Conservation (phyloP, 2,113 vertebrate species). For the Lamprologus speciosus region DNA sequence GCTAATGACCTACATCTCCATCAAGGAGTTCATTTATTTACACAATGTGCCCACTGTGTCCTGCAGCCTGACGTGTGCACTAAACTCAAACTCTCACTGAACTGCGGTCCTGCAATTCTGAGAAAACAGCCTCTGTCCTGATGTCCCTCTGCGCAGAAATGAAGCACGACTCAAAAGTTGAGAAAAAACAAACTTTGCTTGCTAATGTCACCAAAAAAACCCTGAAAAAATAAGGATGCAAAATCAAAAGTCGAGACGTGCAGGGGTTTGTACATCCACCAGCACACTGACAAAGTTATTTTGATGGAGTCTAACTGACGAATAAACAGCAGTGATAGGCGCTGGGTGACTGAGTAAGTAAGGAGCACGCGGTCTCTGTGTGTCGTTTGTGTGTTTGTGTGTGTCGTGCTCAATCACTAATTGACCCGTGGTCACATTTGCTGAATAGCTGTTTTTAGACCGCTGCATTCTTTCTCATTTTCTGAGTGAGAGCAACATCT, state of each 20-base stretch:
- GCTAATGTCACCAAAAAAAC: too few species aligned
- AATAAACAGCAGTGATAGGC: neutral
- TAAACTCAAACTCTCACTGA: neutral
- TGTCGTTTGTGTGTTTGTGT: neutral
- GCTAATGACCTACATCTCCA: slow-evolving; percentile 7
- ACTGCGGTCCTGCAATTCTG: neutral
- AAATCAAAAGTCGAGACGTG: neutral
- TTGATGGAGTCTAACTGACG: neutral
- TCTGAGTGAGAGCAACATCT: neutral
- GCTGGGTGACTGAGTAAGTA: neutral
- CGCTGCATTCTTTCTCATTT: neutral
- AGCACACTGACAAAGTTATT: neutral
- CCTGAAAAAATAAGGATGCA: neutral
- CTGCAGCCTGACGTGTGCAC: slow-evolving; percentile 11
- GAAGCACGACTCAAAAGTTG: neutral
- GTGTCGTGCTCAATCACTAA: neutral
- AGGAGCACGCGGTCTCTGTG: neutral
- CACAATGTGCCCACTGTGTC: slow-evolving; percentile 45
- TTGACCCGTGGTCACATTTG: neutral
- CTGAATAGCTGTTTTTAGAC: neutral
- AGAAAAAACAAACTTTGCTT: neutral
- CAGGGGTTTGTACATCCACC: neutral
- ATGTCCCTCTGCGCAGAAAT: neutral
- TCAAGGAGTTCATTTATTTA: slow-evolving; percentile 3
- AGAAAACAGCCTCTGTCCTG: neutral